Conservation (phyloP, 37 sponge, comb jelly and placozoan species). For the Halichondria panicea region DNA sequence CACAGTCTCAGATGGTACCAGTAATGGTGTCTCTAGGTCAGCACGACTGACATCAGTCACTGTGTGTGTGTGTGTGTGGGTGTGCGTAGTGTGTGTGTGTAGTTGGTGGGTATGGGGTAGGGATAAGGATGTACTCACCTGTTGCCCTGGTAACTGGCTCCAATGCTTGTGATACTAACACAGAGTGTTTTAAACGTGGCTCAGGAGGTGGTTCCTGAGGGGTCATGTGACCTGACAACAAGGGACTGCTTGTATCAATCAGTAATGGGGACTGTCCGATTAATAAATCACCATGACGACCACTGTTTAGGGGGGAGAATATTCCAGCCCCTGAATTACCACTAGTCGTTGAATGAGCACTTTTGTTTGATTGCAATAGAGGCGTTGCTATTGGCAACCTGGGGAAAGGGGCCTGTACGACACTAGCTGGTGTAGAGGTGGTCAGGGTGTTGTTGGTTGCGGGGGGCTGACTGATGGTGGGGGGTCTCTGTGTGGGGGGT, state of each 20-base stretch:
- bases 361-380: background rate
- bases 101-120: too few species aligned
- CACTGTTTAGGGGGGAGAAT: constrained; percentile 28
- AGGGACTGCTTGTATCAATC: too few species aligned
- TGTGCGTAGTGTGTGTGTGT: too few species aligned
- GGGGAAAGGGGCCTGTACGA: background rate
- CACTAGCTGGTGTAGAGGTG: background rate
- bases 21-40: too few species aligned
- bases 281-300: background rate
- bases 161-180: background rate
- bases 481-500: background rate
- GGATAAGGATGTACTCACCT: background rate
- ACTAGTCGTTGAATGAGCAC: background rate
- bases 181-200: too few species aligned
- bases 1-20: too few species aligned
- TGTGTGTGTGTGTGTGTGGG: too few species aligned
- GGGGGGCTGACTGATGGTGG: background rate
- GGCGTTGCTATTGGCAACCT: background rate
- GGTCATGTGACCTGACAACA: too few species aligned
- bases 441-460: background rate
- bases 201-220: too few species aligned
- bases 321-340: background rate
- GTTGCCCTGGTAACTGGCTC: background rate
- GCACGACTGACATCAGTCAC: too few species aligned
- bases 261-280: too few species aligned